These are phyloP conservation scores for Pseudocheirus occidentalis DNA, from an alignment of 2,797 vertebrate genomes.

Conservation along the genomic window DNA sequence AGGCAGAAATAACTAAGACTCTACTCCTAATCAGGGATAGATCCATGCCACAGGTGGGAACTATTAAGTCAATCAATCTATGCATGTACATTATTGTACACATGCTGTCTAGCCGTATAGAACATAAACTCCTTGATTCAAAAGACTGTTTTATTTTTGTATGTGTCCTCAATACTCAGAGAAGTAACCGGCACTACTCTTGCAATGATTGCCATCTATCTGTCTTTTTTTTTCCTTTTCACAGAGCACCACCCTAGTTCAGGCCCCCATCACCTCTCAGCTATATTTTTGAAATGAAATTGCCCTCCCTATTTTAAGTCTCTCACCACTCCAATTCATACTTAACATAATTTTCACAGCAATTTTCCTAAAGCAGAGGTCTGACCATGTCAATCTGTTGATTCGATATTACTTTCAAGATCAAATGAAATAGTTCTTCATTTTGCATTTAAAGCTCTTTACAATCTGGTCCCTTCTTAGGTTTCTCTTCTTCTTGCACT, in stretches of 20 bases:
- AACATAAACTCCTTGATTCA: background rate
- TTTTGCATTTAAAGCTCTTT: background rate
- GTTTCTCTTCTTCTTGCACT: background rate
- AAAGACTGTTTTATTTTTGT: background rate
- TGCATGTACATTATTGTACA: background rate
- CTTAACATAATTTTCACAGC: background rate
- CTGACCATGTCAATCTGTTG: background rate
- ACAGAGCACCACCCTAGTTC: background rate
- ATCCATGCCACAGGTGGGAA: background rate
- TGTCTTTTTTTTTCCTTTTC: background rate
- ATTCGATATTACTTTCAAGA: background rate
- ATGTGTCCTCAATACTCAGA: background rate
- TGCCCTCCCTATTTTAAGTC: background rate
- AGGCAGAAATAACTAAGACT: background rate
- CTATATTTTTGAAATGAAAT: background rate
- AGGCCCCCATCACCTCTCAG: background rate
- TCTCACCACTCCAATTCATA: background rate
- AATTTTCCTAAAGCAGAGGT: background rate
- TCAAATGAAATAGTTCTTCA: background rate
- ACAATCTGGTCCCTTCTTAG: background rate
- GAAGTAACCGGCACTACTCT: background rate
- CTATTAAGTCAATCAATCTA: background rate
- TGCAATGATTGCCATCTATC: background rate
- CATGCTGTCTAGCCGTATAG: no score
- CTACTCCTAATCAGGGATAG: background rate